Evolutionary conservation across 2,797 vertebrate genomes (phyloP).

Genomic region (Girardinus metallicus): DNA sequence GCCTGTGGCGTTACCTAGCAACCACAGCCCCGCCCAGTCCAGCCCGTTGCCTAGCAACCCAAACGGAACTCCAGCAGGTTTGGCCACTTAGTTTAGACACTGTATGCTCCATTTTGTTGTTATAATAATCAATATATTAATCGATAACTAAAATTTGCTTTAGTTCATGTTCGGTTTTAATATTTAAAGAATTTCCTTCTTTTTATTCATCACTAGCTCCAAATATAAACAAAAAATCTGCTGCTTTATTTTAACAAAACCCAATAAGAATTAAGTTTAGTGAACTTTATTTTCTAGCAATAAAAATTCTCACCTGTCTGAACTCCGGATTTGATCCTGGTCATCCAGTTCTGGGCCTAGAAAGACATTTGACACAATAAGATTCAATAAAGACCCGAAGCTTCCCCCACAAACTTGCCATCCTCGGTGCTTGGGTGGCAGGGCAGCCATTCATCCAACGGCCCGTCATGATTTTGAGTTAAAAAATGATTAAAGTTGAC

Average conservation of each 20-base stretch:
- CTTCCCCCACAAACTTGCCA: too few species aligned
- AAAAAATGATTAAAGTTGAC: too few species aligned
- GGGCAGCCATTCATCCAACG: too few species aligned
- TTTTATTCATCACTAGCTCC: background rate
- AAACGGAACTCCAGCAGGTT: background rate
- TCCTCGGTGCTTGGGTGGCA: too few species aligned
- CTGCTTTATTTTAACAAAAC: background rate
- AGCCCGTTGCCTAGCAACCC: background rate
- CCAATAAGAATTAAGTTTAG: background rate
- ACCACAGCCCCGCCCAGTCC: background rate
- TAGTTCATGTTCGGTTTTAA: background rate
- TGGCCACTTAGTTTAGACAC: too few species aligned
- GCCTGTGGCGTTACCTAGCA: too few species aligned
- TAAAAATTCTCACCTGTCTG: conserved; percentile 47
- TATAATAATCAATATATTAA: too few species aligned
- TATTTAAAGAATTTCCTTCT: background rate
- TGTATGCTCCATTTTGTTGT: too few species aligned
- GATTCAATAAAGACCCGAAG: background rate
- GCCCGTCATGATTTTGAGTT: too few species aligned
- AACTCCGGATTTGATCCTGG: conserved; percentile 9
- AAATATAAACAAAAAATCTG: background rate
- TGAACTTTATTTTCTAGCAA: background rate
- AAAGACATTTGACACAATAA: conserved; percentile 23
- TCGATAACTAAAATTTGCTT: background rate
- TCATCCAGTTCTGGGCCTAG: conserved; percentile 35